Evolutionary conservation across 2,888 invertebrate genomes (phyloP).

Genomic region (Tethea ocularis): DNA sequence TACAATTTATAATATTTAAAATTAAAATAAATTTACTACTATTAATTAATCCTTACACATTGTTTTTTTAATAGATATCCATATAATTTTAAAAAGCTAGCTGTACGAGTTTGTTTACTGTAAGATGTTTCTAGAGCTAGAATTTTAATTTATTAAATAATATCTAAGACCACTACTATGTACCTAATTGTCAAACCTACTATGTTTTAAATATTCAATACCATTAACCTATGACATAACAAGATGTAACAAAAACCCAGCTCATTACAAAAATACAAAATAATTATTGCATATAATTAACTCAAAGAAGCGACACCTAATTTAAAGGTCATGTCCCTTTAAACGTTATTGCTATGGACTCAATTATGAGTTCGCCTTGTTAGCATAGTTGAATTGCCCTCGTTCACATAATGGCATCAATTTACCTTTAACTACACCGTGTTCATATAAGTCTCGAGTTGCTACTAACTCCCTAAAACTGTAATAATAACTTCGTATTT

Average conservation of each 20-base stretch:
- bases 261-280: not conserved
- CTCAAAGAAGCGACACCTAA: constrained; percentile 24
- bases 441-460: constrained; percentile 16
- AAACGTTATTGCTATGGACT: constrained; percentile 29
- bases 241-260: not conserved
- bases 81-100: too few relatives aligned
- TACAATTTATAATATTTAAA: too few relatives aligned
- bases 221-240: too few relatives aligned
- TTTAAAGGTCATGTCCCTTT: constrained; percentile 26
- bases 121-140: too few relatives aligned
- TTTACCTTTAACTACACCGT: constrained; percentile 37
- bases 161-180: too few relatives aligned
- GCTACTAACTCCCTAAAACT: not conserved
- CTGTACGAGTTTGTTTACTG: too few relatives aligned
- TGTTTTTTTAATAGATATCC: too few relatives aligned
- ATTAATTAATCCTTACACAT: too few relatives aligned
- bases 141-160: too few relatives aligned
- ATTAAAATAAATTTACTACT: too few relatives aligned
- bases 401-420: constrained; percentile 55
- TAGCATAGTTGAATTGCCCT: constrained; percentile 50
- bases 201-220: too few relatives aligned
- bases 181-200: too few relatives aligned
- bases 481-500: not conserved
- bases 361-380: constrained; percentile 49
- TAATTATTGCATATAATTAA: constrained; percentile 18